These are phyloP conservation scores for Phoenicopterus ruber DNA, from an alignment of 2,113 vertebrate genomes.

Conservation along the genomic window DNA sequence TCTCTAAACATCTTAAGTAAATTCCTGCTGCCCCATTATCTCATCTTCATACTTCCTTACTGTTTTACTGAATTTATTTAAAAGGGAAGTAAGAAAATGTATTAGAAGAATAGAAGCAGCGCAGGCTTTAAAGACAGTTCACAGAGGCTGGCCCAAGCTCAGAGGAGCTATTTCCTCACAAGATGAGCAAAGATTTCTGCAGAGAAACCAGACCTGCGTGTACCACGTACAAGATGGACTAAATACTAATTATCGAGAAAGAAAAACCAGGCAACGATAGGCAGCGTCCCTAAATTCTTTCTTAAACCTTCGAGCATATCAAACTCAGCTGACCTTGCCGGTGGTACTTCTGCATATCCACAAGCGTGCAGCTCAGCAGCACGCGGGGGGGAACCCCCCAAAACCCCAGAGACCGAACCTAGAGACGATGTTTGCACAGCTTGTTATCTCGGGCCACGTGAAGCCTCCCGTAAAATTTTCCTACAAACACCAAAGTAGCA, in stretches of 20 bases:
- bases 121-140: not conserved
- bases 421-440: rapidly evolving
- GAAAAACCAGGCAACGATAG: not conserved
- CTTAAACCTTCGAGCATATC: not conserved
- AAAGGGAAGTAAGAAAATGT: not conserved
- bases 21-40: not conserved
- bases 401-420: not conserved
- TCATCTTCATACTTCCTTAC: not conserved
- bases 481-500: not conserved
- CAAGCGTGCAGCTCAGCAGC: not conserved
- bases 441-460: rapidly evolving
- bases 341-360: not conserved
- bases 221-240: not conserved
- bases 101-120: not conserved
- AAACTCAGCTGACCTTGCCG: not conserved
- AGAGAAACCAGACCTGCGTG: not conserved
- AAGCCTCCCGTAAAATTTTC: not conserved
- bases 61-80: too few species aligned
- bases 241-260: not conserved
- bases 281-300: not conserved
- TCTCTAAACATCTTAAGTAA: not conserved
- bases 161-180: not conserved
- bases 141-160: not conserved
- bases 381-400: not conserved
- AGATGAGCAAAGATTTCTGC: not conserved